These are phyloP conservation scores for Paralichthys olivaceus DNA, from an alignment of 2,113 vertebrate species.

Conservation along the genomic window DNA sequence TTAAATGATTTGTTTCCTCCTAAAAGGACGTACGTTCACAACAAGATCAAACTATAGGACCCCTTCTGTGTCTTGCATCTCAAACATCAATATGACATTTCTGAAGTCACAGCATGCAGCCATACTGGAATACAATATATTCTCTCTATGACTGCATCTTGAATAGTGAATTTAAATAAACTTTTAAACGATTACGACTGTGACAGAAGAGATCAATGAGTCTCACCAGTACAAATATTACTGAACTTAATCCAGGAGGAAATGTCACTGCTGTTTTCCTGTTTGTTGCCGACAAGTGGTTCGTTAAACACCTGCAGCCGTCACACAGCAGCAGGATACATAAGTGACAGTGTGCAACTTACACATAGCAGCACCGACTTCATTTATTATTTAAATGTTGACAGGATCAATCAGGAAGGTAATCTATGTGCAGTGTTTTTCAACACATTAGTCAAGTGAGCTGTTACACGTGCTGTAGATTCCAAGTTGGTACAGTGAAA, in stretches of 20 bases:
- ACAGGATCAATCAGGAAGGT: neutral
- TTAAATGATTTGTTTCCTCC: too few species aligned
- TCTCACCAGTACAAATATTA: too few species aligned
- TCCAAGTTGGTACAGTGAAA: neutral
- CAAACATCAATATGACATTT: too few species aligned
- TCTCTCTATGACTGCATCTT: neutral
- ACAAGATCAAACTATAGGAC: too few species aligned
- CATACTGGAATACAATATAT: too few species aligned
- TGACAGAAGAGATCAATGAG: too few species aligned
- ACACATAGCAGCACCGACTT: neutral
- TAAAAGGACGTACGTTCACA: too few species aligned
- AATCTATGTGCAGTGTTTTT: neutral
- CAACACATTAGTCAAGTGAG: neutral
- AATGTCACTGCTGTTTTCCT: neutral
- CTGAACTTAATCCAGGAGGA: neutral
- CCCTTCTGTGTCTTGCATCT: too few species aligned
- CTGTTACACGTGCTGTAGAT: neutral
- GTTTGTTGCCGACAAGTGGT: neutral
- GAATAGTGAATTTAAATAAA: neutral
- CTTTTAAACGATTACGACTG: neutral
- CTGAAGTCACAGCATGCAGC: too few species aligned
- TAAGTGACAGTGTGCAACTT: neutral
- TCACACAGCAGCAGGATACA: neutral
- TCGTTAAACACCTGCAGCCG: neutral
- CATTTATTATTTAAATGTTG: neutral